phyloP scores from a whole-genome alignment of 64 coral and sea anemone species.

The Porites australiensis region DNA sequence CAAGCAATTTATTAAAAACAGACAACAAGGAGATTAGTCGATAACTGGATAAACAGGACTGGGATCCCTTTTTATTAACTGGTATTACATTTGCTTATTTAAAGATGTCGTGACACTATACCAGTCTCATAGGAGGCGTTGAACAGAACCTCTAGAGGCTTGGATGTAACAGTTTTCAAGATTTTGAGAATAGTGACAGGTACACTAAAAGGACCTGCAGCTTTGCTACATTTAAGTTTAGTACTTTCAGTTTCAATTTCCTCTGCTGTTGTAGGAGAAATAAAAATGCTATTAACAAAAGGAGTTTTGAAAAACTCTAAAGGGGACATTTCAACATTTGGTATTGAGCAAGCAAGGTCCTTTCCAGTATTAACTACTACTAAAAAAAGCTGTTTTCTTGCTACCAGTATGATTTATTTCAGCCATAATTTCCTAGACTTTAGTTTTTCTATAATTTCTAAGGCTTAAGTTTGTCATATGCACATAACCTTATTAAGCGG shows the following conservation, averaged over 20 bases:
- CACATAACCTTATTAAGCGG: too few relatives aligned
- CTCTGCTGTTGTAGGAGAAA: conserved; percentile 55
- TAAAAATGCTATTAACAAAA: conserved; percentile 47
- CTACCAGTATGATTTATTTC: too few relatives aligned
- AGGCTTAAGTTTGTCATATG: too few relatives aligned
- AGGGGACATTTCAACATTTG: conserved; percentile 45
- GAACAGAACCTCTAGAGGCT: conserved; percentile 28
- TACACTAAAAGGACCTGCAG: conserved; percentile 66
- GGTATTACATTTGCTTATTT: conserved; percentile 21
- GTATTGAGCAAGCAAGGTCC: conserved; percentile 31
- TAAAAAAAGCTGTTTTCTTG: too few relatives aligned
- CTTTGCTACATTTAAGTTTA: conserved; percentile 57
- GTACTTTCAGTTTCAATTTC: conserved; percentile 77
- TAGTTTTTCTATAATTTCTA: too few relatives aligned
- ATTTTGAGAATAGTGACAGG: neutral
- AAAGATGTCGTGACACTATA: conserved; percentile 29
- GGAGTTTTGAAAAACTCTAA: neutral
- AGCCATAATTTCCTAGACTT: too few relatives aligned
- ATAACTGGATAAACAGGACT: too few relatives aligned
- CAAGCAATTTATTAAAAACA: conserved; percentile 11
- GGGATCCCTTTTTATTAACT: conserved; percentile 23
- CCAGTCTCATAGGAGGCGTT: conserved; percentile 16
- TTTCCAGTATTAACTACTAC: conserved; percentile 46
- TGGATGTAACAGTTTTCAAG: conserved; percentile 24
- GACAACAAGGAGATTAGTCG: conserved; percentile 4